Base-by-base conservation (phyloP, 2,797 vertebrate genomes). In the Myotis vivesi region DNA sequence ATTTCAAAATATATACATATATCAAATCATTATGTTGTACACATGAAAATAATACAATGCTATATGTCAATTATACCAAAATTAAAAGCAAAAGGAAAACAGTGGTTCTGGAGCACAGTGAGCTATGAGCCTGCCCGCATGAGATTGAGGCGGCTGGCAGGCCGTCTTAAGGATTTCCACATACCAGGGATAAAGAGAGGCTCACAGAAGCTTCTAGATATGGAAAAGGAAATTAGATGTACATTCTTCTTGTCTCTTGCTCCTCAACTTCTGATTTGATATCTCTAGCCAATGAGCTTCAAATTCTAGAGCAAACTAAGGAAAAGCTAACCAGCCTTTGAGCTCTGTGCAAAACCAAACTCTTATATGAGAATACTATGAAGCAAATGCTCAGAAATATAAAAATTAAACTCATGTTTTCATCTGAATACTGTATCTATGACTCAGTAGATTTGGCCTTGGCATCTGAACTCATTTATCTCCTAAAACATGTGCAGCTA, bases 351-450 rank as follows among this genome's bases (percentile, higher is more conserved):
- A 87, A 89, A 93, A 57, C n/a, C 46, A 82, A 89, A 75, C 83
- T 82, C 51, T 88, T 87, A 38, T 3, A 28, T 93, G 49, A 94
- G 44, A 51, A 75, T 25, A 91, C 51, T 55, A 68, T 19, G 46
- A 91, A 90, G 22, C 8, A 77, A 93, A 91, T 87, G 22, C 15
- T 92, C 55, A 94, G 46, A 95, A 96, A 79, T 91, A 49, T 41
- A 69, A 82, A 96, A 66, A 23, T 15, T 71, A 83, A 92, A 77
- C 44, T 85, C 72, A 91, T 86, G 64, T 91, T 94, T 94, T 94
- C 38, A 80, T 89, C 30, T 84, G 87, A 81, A 28, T 82, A 93
- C 28, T 33, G 57, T 22, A 72, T 76, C 75, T 62, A 6, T 75
- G 80, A 91, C 66, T 92, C 49, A 80, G 83, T 51, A 86, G 69